Percentiles rank a stretch among this genome's conserved stretches.
phyloP scores from a whole-genome alignment of 2,888 invertebrate species.

The Malacosoma neustria region DNA sequence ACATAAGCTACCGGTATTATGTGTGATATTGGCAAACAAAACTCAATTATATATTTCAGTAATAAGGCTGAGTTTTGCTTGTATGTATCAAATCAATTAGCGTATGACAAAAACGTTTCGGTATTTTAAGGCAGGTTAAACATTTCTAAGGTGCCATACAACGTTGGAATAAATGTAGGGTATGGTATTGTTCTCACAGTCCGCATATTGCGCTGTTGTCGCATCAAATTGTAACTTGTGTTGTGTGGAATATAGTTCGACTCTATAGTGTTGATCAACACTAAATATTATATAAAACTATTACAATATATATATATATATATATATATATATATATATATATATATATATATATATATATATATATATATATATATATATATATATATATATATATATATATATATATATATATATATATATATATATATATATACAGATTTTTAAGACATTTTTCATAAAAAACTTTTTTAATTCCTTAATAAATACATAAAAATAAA shows the following conservation, averaged over 20 bases:
- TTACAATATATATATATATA: too few relatives aligned
- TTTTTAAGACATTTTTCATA: too few relatives aligned
- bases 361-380: too few relatives aligned
- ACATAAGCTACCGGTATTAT: slow-evolving; percentile 29
- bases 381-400: too few relatives aligned
- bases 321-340: too few relatives aligned
- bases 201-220: slow-evolving; percentile 28
- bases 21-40: slow-evolving; percentile 6
- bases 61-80: slow-evolving; percentile 9
- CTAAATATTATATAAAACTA: too few relatives aligned
- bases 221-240: slow-evolving; percentile 32
- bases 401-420: too few relatives aligned
- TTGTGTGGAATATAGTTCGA: slow-evolving; percentile 16
- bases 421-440: too few relatives aligned
- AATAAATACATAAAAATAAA: too few relatives aligned
- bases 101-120: slow-evolving; percentile 1
- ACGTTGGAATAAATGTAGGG: slow-evolving; percentile 3
- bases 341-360: too few relatives aligned
- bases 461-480: too few relatives aligned
- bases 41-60: slow-evolving; percentile 3
- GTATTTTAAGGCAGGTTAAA: slow-evolving; percentile 2
- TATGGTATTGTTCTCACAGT: slow-evolving; percentile 40
- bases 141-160: slow-evolving; percentile 2
- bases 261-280: slow-evolving; percentile 12
- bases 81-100: slow-evolving; percentile 11